Evolutionary conservation across 1,140 invertebrate species (phyloP).

Genomic region (Solenopsis fugax): DNA sequence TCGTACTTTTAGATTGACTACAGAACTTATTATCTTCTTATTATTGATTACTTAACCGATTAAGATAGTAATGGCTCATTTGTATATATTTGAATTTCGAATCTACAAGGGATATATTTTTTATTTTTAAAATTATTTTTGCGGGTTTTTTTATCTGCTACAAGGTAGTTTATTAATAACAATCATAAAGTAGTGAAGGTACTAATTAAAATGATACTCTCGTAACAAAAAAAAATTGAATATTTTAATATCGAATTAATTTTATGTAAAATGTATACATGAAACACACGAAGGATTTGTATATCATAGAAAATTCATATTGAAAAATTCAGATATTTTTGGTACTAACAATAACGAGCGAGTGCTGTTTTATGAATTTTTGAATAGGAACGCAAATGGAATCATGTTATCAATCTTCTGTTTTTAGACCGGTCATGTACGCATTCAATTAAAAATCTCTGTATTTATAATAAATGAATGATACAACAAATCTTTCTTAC

Average conservation of each 20-base stretch:
- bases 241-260: neutral
- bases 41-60: no score
- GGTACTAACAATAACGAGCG: neutral
- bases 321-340: conserved; percentile 7
- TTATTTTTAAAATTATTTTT: neutral
- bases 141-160: neutral
- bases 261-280: neutral
- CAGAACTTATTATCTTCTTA: no score
- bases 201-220: neutral
- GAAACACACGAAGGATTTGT: neutral
- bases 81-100: neutral
- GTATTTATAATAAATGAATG: conserved; percentile 19
- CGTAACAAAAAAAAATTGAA: neutral
- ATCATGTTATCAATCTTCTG: conserved; percentile 38
- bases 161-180: neutral
- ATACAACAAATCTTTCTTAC: conserved; percentile 15
- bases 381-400: conserved; percentile 6
- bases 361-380: conserved; percentile 19
- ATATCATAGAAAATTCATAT: neutral
- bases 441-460: conserved; percentile 23
- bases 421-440: conserved; percentile 27
- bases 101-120: neutral
- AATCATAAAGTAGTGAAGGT: neutral
- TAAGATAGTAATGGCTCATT: no score
- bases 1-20: no score